These are phyloP conservation scores for Thripadectes ignobilis DNA, from an alignment of 2,797 vertebrate genomes.

Conservation along the genomic window DNA sequence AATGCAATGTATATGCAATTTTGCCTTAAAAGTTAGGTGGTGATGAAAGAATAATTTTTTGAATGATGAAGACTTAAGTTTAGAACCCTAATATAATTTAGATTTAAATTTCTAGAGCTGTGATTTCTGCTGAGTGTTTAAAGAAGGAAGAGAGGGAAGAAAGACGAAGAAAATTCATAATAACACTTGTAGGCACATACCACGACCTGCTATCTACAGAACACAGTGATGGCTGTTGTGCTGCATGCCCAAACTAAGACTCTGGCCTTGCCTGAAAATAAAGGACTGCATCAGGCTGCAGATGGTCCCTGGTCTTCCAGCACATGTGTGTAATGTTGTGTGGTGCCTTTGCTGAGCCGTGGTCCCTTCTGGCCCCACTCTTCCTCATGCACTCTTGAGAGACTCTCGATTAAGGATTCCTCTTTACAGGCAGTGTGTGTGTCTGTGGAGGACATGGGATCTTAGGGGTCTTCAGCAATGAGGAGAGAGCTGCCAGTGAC, in stretches of 20 bases:
- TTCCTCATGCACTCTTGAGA: not conserved
- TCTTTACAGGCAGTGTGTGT: not conserved
- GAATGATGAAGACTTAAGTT: not conserved
- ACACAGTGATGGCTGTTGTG: not conserved
- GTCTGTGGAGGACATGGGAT: not conserved
- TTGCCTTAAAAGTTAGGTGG: not conserved
- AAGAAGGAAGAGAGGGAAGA: not conserved
- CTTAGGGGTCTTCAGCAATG: not conserved
- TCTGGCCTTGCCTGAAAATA: not conserved
- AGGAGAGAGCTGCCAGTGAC: not conserved
- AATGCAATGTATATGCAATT: not conserved
- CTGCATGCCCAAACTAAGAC: not conserved
- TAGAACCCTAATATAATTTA: not conserved
- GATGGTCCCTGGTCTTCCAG: not conserved
- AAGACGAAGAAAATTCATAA: not conserved
- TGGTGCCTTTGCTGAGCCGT: not conserved
- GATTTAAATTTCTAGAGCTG: not conserved
- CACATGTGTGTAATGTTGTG: rapidly evolving
- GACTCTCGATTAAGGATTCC: not conserved
- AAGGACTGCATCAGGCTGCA: not conserved
- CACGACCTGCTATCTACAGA: not conserved
- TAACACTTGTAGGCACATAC: not conserved
- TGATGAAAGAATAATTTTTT: not conserved
- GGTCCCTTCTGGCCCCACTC: no score
- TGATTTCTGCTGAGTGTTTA: not conserved